Percentiles rank a stretch among this genome's conserved stretches.
phyloP scores from a whole-genome alignment of 2,113 vertebrate species.

The Megalops atlanticus region DNA sequence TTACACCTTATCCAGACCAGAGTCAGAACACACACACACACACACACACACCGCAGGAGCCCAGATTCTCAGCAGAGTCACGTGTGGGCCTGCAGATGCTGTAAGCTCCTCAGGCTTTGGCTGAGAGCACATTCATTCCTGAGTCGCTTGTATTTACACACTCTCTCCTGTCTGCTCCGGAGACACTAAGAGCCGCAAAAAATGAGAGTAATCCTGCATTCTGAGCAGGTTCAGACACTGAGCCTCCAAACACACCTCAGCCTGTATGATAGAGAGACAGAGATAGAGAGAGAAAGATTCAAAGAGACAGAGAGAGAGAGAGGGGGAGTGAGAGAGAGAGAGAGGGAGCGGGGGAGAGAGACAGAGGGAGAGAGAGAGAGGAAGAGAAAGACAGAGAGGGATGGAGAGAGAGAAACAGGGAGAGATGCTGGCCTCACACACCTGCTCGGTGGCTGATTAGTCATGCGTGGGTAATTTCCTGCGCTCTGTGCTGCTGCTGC shows the following conservation, averaged over 20 bases:
- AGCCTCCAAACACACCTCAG: not conserved
- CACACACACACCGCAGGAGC: too few relatives aligned
- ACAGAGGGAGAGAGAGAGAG: not conserved
- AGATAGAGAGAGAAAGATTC: not conserved
- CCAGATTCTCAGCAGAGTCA: too few relatives aligned
- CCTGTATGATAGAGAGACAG: not conserved
- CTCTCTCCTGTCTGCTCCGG: too few relatives aligned
- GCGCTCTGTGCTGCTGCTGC: not conserved
- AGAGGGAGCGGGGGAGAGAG: conserved; percentile 5
- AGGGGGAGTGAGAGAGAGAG: not conserved
- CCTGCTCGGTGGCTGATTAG: conserved; percentile 26
- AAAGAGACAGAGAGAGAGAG: not conserved
- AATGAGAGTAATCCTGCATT: not conserved
- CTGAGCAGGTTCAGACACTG: not conserved
- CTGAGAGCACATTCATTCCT: not conserved
- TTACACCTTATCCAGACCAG: too few relatives aligned
- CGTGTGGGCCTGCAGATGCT: too few relatives aligned
- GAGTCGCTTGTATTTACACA: too few relatives aligned
- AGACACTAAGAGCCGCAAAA: too few relatives aligned
- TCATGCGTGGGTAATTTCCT: conserved; percentile 15
- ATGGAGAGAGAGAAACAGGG: not conserved
- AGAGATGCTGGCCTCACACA: not conserved
- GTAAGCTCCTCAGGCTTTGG: not conserved
- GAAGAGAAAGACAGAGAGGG: not conserved
- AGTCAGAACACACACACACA: too few relatives aligned